Conservation (phyloP, 2,888 invertebrate species). For the Plagodis pulveraria region DNA sequence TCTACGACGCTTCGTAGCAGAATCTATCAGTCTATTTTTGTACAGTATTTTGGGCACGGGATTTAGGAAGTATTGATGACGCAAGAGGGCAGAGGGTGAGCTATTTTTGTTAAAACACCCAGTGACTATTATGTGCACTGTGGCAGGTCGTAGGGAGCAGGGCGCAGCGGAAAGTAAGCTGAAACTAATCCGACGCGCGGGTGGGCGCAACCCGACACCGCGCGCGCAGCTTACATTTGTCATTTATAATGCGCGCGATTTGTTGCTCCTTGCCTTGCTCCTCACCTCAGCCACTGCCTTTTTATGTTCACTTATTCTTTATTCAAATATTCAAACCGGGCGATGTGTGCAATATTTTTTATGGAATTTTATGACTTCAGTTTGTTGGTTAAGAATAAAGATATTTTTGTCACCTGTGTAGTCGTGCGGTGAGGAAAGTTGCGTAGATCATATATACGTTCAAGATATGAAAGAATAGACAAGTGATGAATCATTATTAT, state of each 20-base stretch:
- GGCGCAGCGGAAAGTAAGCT: slow-evolving; percentile 76
- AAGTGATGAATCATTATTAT: too few species aligned
- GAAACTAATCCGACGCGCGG: slow-evolving; percentile 80
- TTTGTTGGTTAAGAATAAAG: slow-evolving; percentile 58
- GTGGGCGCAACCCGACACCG: slow-evolving; percentile 82
- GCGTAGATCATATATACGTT: not conserved
- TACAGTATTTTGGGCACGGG: slow-evolving; percentile 12
- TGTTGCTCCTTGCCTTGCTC: slow-evolving; percentile 75
- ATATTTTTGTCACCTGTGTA: slow-evolving; percentile 46
- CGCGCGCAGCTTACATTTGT: slow-evolving; percentile 81
- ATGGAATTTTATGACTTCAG: slow-evolving; percentile 67
- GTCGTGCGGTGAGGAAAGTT: slow-evolving; percentile 16
- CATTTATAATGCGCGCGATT: slow-evolving; percentile 84
- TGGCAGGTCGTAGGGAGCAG: slow-evolving; percentile 44
- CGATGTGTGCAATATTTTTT: slow-evolving; percentile 73
- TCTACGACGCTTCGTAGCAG: slow-evolving; percentile 19
- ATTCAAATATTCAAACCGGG: slow-evolving; percentile 72
- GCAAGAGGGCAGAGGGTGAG: slow-evolving; percentile 71
- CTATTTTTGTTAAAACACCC: slow-evolving; percentile 53
- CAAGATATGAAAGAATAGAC: not conserved
- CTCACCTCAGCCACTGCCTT: slow-evolving; percentile 57
- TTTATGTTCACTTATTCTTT: slow-evolving; percentile 79
- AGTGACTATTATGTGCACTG: slow-evolving; percentile 7
- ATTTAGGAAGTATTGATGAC: slow-evolving; percentile 62
- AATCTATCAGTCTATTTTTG: slow-evolving; percentile 13